Evolutionary conservation across 2,113 vertebrate genomes (phyloP).

Genomic region (Ivindomyrus marchei): DNA sequence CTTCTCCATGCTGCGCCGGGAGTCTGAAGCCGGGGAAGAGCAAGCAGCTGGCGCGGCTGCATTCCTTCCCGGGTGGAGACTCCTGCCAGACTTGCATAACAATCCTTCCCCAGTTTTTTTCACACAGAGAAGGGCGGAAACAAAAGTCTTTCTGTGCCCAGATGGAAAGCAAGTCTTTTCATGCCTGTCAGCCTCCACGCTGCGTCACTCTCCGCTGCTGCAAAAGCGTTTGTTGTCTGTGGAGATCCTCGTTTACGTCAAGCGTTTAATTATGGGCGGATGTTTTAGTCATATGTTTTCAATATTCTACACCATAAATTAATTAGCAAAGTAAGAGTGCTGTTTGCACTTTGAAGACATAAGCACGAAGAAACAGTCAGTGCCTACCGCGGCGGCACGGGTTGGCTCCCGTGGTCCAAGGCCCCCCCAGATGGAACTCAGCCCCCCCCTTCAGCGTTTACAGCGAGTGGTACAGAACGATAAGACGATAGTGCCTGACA

Average conservation of each 20-base stretch:
- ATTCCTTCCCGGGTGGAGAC: constrained; percentile 40
- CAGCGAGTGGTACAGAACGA: too few relatives aligned
- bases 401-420: neutral
- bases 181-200: neutral
- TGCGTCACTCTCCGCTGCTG: neutral
- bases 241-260: neutral
- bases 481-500: too few relatives aligned
- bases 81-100: constrained; percentile 57
- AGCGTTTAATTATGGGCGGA: neutral
- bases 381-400: neutral
- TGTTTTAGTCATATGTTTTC: neutral
- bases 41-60: constrained; percentile 26
- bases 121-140: constrained; percentile 15
- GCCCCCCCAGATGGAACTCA: too few relatives aligned
- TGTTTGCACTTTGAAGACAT: neutral
- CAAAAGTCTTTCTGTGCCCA: constrained; percentile 42
- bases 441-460: too few relatives aligned
- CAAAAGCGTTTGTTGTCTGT: neutral
- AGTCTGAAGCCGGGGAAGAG: neutral
- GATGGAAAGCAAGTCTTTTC: neutral
- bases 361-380: neutral
- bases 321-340: neutral
- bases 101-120: constrained; percentile 28
- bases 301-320: neutral
- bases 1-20: constrained; percentile 47